A percentile compares a stretch with the other conserved stretches of the same genome.
These are phyloP conservation scores for Drosophila takahashii DNA, from an alignment of 1,140 invertebrate genomes.

Conservation along the genomic window DNA sequence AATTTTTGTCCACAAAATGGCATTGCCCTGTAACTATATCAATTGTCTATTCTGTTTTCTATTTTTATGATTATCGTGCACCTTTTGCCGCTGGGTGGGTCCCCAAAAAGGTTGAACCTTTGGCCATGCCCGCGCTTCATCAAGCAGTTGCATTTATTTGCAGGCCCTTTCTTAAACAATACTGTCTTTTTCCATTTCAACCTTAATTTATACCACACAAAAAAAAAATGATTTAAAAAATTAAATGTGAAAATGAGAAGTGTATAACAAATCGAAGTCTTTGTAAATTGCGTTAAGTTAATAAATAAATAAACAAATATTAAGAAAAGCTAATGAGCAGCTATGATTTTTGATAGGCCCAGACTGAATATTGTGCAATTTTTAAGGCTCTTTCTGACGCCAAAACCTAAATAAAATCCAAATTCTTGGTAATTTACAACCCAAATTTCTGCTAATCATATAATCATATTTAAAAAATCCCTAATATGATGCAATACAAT, in stretches of 20 bases:
- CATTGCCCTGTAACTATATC: slow-evolving; percentile 12
- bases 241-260: slow-evolving; percentile 36
- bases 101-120: slow-evolving; percentile 53
- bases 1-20: slow-evolving; percentile 23
- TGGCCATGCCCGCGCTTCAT: slow-evolving; percentile 19
- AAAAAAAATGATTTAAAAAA: slow-evolving; percentile 35
- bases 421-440: not conserved
- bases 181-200: slow-evolving; percentile 52
- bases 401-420: slow-evolving; percentile 3
- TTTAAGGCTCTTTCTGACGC: not conserved
- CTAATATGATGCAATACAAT: not conserved
- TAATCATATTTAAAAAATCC: not conserved
- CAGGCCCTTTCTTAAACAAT: slow-evolving; percentile 17
- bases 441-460: not conserved
- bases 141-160: slow-evolving; percentile 64
- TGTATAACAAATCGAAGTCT: slow-evolving; percentile 62
- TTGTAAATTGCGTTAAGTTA: slow-evolving; percentile 83
- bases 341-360: not conserved
- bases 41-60: slow-evolving; percentile 1
- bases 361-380: not conserved
- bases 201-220: slow-evolving; percentile 40
- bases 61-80: slow-evolving; percentile 1
- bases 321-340: slow-evolving; percentile 32
- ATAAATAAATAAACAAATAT: slow-evolving; percentile 68
- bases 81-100: slow-evolving; percentile 38